These are phyloP conservation scores for Sparus aurata DNA, from an alignment of 2,797 vertebrate species.

Conservation along the genomic window DNA sequence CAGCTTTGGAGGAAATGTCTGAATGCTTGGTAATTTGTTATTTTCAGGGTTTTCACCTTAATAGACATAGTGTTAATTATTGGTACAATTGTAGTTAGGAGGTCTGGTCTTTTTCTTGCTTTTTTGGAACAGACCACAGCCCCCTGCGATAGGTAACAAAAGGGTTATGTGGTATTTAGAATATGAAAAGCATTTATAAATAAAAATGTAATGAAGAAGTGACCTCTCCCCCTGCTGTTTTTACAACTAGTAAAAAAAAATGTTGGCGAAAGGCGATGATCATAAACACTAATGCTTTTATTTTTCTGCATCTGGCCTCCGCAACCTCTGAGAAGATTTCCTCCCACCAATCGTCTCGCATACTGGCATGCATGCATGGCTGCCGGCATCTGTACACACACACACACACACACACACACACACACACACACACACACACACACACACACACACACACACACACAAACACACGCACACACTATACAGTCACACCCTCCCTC, in stretches of 20 bases:
- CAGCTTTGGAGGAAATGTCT: slow-evolving; percentile 57
- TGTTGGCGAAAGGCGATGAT: slow-evolving; percentile 11
- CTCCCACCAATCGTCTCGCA: slow-evolving; percentile 67
- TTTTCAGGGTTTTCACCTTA: slow-evolving; percentile 21
- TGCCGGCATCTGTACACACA: slow-evolving; percentile 48
- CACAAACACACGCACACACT: neutral
- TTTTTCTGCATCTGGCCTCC: slow-evolving; percentile 60
- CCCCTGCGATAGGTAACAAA: slow-evolving; percentile 1
- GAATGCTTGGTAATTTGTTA: slow-evolving; percentile 16
- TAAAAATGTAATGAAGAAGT: neutral
- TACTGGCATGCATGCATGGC: slow-evolving; percentile 63
- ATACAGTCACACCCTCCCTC: slow-evolving; percentile 52
- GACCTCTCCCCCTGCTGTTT: neutral
- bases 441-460: neutral
- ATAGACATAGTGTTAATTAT: neutral
- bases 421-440: slow-evolving; percentile 39
- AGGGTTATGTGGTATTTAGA: slow-evolving; percentile 2
- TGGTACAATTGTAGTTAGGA: neutral
- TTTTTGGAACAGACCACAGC: neutral
- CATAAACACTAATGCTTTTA: slow-evolving; percentile 26
- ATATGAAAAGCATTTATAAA: neutral
- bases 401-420: slow-evolving; percentile 42
- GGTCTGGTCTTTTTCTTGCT: neutral
- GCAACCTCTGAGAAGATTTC: slow-evolving; percentile 64
- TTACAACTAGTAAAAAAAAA: slow-evolving; percentile 10